Base-by-base conservation (phyloP, 2,888 invertebrate species). In the Lithophane semibrunnea region DNA sequence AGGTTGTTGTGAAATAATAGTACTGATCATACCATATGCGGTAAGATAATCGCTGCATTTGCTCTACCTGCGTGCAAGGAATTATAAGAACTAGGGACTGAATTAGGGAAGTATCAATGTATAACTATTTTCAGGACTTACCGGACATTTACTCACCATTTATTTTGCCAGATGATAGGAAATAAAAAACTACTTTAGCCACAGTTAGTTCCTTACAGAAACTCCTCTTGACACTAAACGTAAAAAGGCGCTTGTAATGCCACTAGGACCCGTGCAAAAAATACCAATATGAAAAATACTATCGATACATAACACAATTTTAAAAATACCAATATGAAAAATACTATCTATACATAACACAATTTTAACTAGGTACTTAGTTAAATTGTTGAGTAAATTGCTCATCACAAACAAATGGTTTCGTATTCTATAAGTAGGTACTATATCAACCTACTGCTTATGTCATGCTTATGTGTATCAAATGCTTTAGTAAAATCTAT, bases 1-100 rank as follows among this genome's bases (percentile, higher is more conserved):
- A 82, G 74, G 70, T 72, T 16, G 56, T 87, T 87, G 88, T 58
- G 78, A 87, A 84, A 84, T 87, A 84, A 76, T 84, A 80, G 60
- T 79, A 66, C 72, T 66, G 86, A 86, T 79, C 79, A 66, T 73
- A 87, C 52, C 47, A 37, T 83, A 58, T 71, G 58, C 61, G 58
- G 80, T 68, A 79, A 71, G 44, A 47, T 77, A 86, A 86, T 71
- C 60, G 54, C 24, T 49, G 60, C 37, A 74, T 64, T 58, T 82
- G 24, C 54, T 69, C 29, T 61, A 16, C 13, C 13, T 76, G 61
- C 52, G 44, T 37, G 49, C 44, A 1, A 60, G 56, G 64, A 64
- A 54, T 70, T n/a, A 16, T 78, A n/a, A 52, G 18, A n/a, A 16
- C 49, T 49, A 16, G 16, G 5, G 5, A 54, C 18, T 47, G 80